phyloP scores from a whole-genome alignment of 2,888 invertebrate genomes.

The Cactoblastis cactorum region DNA sequence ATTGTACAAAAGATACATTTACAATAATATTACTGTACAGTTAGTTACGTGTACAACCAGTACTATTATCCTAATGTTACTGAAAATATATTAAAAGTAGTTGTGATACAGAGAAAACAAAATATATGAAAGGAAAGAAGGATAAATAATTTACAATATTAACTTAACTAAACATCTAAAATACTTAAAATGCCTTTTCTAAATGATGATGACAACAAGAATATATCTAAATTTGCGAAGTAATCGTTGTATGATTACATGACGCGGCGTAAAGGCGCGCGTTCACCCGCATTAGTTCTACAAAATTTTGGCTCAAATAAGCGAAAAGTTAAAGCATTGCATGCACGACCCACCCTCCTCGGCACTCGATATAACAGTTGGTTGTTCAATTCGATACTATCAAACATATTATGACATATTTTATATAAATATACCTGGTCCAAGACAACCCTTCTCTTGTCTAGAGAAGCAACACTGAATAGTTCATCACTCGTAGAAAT shows the following conservation, averaged over 20 bases:
- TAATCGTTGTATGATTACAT: not conserved
- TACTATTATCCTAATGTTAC: no score
- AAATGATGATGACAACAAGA: not conserved
- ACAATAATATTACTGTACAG: no score
- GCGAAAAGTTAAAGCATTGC: not conserved
- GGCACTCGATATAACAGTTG: not conserved
- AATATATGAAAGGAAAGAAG: no score
- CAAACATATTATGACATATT: not conserved
- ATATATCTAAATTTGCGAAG: not conserved
- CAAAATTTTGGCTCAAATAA: not conserved
- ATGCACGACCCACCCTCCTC: not conserved
- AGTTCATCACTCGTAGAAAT: not conserved
- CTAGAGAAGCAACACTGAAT: not conserved
- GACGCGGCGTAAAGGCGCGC: not conserved
- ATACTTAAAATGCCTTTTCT: not conserved
- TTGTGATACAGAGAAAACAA: no score
- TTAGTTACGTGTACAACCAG: no score
- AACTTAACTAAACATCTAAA: no score
- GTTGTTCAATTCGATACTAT: not conserved
- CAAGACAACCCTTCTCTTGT: not conserved
- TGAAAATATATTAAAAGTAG: no score
- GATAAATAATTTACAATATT: no score
- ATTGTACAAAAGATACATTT: no score
- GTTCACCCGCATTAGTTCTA: not conserved
- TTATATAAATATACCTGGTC: not conserved